Evolutionary conservation across 2,888 invertebrate species (phyloP).

Genomic region (Tetanocera ferruginea): DNA sequence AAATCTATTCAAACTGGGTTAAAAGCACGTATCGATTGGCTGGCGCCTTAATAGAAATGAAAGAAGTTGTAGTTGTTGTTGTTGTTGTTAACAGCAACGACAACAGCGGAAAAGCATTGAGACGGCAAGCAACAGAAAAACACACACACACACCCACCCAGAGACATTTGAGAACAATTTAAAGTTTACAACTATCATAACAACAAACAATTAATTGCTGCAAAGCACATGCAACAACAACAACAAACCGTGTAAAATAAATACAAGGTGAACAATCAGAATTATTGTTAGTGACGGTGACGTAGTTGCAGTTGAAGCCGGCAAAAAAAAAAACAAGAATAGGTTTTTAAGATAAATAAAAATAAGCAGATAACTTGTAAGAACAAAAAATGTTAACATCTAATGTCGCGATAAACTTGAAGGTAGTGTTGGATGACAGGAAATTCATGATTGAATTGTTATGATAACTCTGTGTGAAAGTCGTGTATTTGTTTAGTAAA

Average conservation of each 20-base stretch:
- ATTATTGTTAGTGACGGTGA: neutral
- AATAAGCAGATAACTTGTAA: too few species aligned
- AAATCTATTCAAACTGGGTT: conserved; percentile 12
- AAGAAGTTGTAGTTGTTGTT: neutral
- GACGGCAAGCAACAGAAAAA: neutral
- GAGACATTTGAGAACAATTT: neutral
- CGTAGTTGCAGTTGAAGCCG: too few species aligned
- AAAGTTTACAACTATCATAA: conserved; percentile 6
- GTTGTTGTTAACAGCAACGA: neutral
- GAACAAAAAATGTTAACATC: too few species aligned
- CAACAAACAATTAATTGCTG: neutral
- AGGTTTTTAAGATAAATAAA: too few species aligned
- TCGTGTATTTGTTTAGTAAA: too few species aligned
- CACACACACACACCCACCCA: neutral
- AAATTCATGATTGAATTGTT: too few species aligned
- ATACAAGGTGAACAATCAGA: neutral
- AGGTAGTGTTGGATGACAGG: too few species aligned
- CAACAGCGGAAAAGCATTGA: neutral
- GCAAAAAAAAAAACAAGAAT: too few species aligned
- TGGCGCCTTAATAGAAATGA: neutral
- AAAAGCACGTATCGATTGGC: conserved; percentile 10
- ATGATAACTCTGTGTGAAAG: too few species aligned
- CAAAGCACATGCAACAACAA: neutral
- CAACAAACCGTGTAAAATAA: neutral
- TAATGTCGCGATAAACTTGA: too few species aligned